A percentile compares a stretch with the other conserved stretches of the same genome.
phyloP scores from a whole-genome alignment of 92 coral and sea anemone species.

The Siderastrea radians region DNA sequence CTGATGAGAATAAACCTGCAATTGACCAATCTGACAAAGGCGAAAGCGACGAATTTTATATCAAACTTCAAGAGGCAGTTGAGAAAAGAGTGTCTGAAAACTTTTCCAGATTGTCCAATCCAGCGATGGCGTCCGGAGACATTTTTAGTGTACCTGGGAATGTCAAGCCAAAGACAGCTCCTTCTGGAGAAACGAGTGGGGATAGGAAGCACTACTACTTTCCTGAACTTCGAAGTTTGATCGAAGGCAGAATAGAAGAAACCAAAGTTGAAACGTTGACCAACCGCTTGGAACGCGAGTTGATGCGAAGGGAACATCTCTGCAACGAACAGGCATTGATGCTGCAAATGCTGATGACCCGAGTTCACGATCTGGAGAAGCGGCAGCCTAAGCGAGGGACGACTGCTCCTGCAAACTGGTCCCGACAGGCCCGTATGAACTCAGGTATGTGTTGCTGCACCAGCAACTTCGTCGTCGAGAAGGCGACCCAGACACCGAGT shows the following conservation, averaged over 20 bases:
- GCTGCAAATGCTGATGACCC: constrained; percentile 61
- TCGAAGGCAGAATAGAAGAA: constrained; percentile 70
- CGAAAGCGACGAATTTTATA: constrained; percentile 7
- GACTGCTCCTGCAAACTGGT: constrained; percentile 2
- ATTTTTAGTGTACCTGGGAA: neutral
- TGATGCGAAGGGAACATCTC: constrained; percentile 26
- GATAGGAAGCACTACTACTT: constrained; percentile 22
- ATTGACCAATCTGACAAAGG: constrained; percentile 23
- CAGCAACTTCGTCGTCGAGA: constrained; percentile 76
- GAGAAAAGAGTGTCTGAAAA: constrained; percentile 46
- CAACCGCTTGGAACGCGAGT: constrained; percentile 71
- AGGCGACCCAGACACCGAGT: constrained; percentile 83
- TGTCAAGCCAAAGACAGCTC: constrained; percentile 26
- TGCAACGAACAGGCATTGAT: constrained; percentile 61
- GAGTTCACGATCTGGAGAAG: constrained; percentile 76
- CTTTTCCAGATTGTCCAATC: constrained; percentile 27
- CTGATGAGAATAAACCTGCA: neutral
- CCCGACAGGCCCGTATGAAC: constrained; percentile 4
- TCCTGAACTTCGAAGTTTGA: constrained; percentile 58
- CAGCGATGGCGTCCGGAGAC: constrained; percentile 19
- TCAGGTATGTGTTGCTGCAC: constrained; percentile 32
- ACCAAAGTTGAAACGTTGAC: constrained; percentile 72
- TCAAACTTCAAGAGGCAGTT: constrained; percentile 33
- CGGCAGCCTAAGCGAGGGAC: constrained; percentile 38
- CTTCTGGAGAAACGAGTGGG: constrained; percentile 5